Percentiles rank a stretch among this genome's conserved stretches.
phyloP scores from a whole-genome alignment of 2,797 vertebrate species.

The Anabas testudineus region DNA sequence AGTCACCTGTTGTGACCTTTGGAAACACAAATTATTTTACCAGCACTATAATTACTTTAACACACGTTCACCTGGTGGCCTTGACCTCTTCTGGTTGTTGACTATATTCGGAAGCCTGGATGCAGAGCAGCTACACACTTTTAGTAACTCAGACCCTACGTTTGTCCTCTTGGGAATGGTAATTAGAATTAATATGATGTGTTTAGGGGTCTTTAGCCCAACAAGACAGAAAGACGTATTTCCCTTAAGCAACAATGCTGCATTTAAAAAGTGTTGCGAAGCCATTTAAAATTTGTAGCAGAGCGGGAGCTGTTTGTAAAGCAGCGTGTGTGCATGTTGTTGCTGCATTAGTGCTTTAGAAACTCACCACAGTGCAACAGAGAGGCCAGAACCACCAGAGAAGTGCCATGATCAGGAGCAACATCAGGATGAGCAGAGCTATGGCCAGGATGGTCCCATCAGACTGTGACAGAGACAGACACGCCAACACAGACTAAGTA shows the following conservation, averaged over 20 bases:
- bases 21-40: conserved; percentile 44
- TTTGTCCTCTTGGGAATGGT: conserved; percentile 35
- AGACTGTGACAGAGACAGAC: conserved; percentile 84
- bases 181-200: conserved; percentile 45
- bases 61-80: conserved; percentile 46
- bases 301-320: conserved; percentile 21
- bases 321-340: conserved; percentile 20
- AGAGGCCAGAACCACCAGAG: conserved; percentile 99
- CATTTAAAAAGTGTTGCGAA: conserved; percentile 30
- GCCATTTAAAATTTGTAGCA: conserved; percentile 1
- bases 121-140: conserved; percentile 24
- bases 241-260: conserved; percentile 5
- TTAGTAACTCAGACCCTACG: conserved; percentile 36
- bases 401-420: conserved; percentile 91
- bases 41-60: conserved; percentile 59
- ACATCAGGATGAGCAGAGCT: conserved; percentile 93
- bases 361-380: conserved; percentile 99
- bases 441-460: conserved; percentile 97
- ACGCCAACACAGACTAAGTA: conserved; percentile 41
- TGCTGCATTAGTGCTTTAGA: conserved; percentile 13
- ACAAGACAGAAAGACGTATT: conserved; percentile 46
- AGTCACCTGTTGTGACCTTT: conserved; percentile 51
- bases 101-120: conserved; percentile 48
- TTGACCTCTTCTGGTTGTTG: conserved; percentile 53
- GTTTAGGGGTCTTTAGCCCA: conserved; percentile 13